Evolutionary conservation across 2,113 vertebrate genomes (phyloP).

Genomic region (Scomber japonicus): DNA sequence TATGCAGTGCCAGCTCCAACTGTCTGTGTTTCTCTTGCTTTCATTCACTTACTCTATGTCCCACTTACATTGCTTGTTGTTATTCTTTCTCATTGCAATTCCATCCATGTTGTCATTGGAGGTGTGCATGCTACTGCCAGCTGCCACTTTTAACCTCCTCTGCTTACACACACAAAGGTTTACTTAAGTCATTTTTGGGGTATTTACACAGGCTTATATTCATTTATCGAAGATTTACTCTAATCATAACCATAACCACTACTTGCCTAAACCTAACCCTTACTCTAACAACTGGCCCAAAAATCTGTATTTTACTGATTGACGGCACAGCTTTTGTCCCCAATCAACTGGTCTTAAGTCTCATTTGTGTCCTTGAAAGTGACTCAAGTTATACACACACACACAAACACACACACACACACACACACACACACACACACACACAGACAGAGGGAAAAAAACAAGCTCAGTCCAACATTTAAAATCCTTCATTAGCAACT

Average conservation of each 20-base stretch:
- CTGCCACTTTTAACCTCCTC: conserved; percentile 25
- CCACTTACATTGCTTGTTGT: conserved; percentile 47
- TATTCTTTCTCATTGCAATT: conserved; percentile 35
- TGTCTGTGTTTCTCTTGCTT: conserved; percentile 31
- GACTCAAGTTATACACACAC: neutral
- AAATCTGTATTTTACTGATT: no score
- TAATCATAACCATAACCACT: no score
- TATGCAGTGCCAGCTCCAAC: conserved; percentile 54
- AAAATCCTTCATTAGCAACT: conserved; percentile 39
- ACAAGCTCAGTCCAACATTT: conserved; percentile 5
- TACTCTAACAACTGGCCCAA: no score
- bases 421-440: conserved; percentile 15
- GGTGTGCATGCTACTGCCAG: conserved; percentile 28
- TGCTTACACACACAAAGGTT: neutral
- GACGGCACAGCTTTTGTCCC: no score
- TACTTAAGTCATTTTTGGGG: no score
- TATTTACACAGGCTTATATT: no score
- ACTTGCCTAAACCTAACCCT: no score
- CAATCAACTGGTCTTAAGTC: no score
- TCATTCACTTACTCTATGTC: conserved; percentile 29
- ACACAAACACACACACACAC: neutral
- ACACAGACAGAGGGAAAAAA: neutral
- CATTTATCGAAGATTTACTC: no score
- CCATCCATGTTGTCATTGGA: conserved; percentile 14
- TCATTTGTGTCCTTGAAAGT: no score